Evolutionary conservation across 1,140 invertebrate species (phyloP).

Genomic region (Eubasilissa regina): DNA sequence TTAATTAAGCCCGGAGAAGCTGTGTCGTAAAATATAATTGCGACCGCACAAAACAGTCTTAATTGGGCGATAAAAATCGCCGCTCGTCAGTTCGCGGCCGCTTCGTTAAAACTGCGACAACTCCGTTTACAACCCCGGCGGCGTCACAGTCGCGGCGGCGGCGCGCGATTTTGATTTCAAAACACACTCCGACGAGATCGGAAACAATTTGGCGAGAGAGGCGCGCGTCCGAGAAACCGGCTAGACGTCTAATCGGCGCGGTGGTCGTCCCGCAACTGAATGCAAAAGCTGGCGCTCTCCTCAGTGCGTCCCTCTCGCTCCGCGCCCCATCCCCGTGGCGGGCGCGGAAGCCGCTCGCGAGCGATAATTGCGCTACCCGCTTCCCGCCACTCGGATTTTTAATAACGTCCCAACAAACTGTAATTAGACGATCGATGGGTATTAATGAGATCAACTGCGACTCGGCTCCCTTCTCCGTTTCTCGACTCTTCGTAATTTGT

Average conservation of each 20-base stretch:
- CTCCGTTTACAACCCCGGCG: constrained; percentile 9
- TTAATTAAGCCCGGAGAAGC: constrained; percentile 35
- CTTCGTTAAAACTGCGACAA: constrained; percentile 39
- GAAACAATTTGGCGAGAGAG: no score
- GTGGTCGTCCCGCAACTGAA: constrained; percentile 53
- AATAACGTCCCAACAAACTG: constrained; percentile 55
- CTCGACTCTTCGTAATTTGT: background rate
- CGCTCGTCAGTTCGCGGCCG: constrained; percentile 36
- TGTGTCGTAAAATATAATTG: constrained; percentile 52
- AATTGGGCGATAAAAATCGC: constrained; percentile 49
- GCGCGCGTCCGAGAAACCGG: background rate
- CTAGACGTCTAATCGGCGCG: constrained; percentile 40
- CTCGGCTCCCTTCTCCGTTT: constrained; percentile 17
- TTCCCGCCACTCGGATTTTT: constrained; percentile 59
- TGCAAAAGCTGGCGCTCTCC: constrained; percentile 44
- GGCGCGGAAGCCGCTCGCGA: constrained; percentile 52
- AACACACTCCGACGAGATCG: no score
- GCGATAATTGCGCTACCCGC: constrained; percentile 57
- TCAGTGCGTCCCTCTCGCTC: constrained; percentile 21
- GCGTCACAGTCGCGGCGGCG: no score
- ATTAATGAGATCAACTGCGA: constrained; percentile 52
- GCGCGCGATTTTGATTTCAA: no score
- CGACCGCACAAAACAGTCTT: constrained; percentile 31
- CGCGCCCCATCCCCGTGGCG: constrained; percentile 14
- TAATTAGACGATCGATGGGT: constrained; percentile 55